These are phyloP conservation scores for Eupithecia subumbrata DNA, from an alignment of 2,888 invertebrate species.

Conservation along the genomic window DNA sequence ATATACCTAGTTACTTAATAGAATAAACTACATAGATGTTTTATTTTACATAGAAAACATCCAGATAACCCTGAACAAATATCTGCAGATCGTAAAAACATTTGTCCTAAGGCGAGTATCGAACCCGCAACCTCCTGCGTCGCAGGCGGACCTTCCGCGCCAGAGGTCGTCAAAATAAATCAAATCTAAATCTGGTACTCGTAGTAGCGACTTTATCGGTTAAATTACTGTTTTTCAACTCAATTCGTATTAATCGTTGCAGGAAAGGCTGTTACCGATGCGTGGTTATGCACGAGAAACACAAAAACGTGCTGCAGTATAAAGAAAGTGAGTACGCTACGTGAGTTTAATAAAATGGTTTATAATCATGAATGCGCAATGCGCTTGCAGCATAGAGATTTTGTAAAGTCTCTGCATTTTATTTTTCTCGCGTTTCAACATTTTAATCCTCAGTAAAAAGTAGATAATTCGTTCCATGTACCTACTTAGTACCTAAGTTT, in stretches of 20 bases:
- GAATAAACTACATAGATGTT: too few relatives aligned
- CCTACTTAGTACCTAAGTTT: neutral
- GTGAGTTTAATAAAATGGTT: constrained; percentile 20
- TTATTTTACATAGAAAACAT: too few relatives aligned
- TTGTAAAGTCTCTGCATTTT: neutral
- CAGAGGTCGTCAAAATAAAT: too few relatives aligned
- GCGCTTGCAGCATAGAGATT: constrained; percentile 23
- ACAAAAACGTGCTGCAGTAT: constrained; percentile 97
- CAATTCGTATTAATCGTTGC: constrained; percentile 63
- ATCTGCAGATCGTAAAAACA: too few relatives aligned
- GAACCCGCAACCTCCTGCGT: too few relatives aligned
- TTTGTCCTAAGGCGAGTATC: too few relatives aligned
- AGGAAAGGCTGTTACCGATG: constrained; percentile 97
- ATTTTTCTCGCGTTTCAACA: neutral
- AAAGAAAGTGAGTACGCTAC: constrained; percentile 95
- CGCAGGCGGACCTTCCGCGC: too few relatives aligned
- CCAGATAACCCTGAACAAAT: too few relatives aligned
- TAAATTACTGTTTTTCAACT: constrained; percentile 9
- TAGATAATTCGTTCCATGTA: neutral
- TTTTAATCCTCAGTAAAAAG: neutral
- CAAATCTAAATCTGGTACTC: too few relatives aligned
- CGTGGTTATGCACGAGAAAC: constrained; percentile 97
- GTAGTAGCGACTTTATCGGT: neutral
- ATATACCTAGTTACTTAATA: too few relatives aligned
- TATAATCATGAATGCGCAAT: constrained; percentile 32